Conservation (phyloP, 2,888 invertebrate species). For the Drosophila silvestris region DNA sequence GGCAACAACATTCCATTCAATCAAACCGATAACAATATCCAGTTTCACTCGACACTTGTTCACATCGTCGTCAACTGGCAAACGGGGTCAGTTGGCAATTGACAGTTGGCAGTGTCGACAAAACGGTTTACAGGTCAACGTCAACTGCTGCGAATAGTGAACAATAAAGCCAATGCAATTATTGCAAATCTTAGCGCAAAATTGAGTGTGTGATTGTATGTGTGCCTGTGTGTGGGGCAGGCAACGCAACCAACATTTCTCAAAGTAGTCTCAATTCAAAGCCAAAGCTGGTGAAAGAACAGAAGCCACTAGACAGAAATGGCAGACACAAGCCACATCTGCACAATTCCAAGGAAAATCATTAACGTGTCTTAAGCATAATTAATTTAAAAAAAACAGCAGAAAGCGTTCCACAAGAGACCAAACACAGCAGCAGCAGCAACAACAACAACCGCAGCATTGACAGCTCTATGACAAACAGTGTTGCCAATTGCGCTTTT, state of each 20-base stretch:
- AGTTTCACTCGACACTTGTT: slow-evolving; percentile 46
- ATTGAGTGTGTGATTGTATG: slow-evolving; percentile 1
- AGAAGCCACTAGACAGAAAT: slow-evolving; percentile 5
- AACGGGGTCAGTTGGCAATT: slow-evolving; percentile 59
- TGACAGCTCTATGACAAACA: slow-evolving; percentile 26
- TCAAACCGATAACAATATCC: slow-evolving; percentile 50
- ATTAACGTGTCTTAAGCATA: slow-evolving; percentile 78
- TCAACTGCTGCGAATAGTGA: slow-evolving; percentile 37
- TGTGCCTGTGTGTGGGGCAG: slow-evolving; percentile 13
- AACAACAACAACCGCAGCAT: slow-evolving; percentile 20
- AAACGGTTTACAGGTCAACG: slow-evolving; percentile 67
- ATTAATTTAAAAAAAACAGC: slow-evolving; percentile 70
- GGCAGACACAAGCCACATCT: slow-evolving; percentile 17
- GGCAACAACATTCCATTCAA: slow-evolving; percentile 47
- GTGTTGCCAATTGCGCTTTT: slow-evolving; percentile 1
- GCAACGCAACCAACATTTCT: slow-evolving; percentile 24
- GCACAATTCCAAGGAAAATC: slow-evolving; percentile 69
- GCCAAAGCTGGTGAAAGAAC: not conserved
- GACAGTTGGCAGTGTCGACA: slow-evolving; percentile 42
- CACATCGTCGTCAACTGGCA: slow-evolving; percentile 25
- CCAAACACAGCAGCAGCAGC: slow-evolving; percentile 26
- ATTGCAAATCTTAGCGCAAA: slow-evolving; percentile 33
- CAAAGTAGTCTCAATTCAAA: slow-evolving; percentile 5
- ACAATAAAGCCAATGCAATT: slow-evolving; percentile 51
- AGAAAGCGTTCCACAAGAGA: slow-evolving; percentile 42